These are phyloP conservation scores for Chrysaora quinquecirrha DNA, from an alignment of 30 jellyfish, hydroid and myxozoan genomes.

Conservation along the genomic window DNA sequence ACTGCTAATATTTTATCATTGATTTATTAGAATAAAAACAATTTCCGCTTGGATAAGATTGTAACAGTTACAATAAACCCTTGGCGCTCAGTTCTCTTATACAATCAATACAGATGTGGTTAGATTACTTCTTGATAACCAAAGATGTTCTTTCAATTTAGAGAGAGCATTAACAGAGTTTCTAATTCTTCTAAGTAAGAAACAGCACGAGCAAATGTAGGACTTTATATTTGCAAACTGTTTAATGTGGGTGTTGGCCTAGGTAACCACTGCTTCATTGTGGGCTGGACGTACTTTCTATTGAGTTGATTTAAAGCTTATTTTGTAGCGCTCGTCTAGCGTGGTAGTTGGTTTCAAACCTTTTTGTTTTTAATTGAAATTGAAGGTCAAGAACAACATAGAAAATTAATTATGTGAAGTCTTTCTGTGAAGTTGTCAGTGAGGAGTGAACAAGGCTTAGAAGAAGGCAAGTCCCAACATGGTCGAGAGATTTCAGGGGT, in stretches of 20 bases:
- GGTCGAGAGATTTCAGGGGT: no score
- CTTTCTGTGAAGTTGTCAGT: no score
- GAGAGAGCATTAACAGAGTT: neutral
- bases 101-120: no score
- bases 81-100: no score
- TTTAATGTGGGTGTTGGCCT: slow-evolving; percentile 8
- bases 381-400: neutral
- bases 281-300: neutral
- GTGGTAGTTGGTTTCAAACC: neutral
- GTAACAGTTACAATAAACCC: no score
- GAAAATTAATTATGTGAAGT: neutral
- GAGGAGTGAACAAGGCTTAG: no score
- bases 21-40: no score
- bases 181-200: neutral
- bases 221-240: neutral
- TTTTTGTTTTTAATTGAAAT: neutral
- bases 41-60: no score
- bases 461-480: no score
- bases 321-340: neutral
- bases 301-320: neutral
- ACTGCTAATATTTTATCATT: no score
- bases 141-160: no score
- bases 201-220: neutral
- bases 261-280: neutral
- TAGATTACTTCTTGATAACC: no score